Evolutionary conservation across 2,113 vertebrate genomes (phyloP), one percentile per base, ranked within the genome.

Genomic region (Nipponia nippon): DNA sequence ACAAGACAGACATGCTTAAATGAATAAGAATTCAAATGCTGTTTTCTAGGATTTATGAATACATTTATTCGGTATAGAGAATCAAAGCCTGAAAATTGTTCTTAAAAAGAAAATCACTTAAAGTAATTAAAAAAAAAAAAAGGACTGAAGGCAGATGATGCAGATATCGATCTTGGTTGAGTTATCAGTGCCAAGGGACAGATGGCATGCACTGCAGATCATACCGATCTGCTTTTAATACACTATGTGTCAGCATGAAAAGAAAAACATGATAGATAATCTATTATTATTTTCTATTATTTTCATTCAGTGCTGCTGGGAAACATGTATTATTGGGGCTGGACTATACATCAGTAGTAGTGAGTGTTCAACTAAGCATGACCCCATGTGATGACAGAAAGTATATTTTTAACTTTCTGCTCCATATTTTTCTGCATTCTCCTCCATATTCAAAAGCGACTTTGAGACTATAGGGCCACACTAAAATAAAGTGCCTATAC

Each of bases 361-460:
- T 0, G 5, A 56, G 11, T 3, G 27, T 58, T 77, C 53, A 69
- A 2, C 40, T 34, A 7, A 87, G 6, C 14, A 25, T 0, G 12
- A 66, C 6, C 22, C n/a, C 16, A 46, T 0, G 0, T 25, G 32
- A 47, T 63, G 46, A 47, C 16, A 87, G 62, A 82, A 78, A 72
- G 13, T 2, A 7, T 16, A 34, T 42, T 93, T 93, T 93, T 49
- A 42, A 32, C 2, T 3, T 75, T 88, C 49, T 66, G 2, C 36
- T 44, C 25, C 34, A 22, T 61, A 49, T 6, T 26, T 53, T 61
- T 59, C 38, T 79, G 12, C 9, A 3, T 62, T 67, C 26, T 67
- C 16, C 9, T 67, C 11, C 18, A 12, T n/a, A 12, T 52, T 69
- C 7, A 44, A 17, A 71, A 59, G 52, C 2, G 3, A 55, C 8